These are phyloP conservation scores for Bos indicus DNA, from an alignment of 2,113 vertebrate species.

Conservation along the genomic window DNA sequence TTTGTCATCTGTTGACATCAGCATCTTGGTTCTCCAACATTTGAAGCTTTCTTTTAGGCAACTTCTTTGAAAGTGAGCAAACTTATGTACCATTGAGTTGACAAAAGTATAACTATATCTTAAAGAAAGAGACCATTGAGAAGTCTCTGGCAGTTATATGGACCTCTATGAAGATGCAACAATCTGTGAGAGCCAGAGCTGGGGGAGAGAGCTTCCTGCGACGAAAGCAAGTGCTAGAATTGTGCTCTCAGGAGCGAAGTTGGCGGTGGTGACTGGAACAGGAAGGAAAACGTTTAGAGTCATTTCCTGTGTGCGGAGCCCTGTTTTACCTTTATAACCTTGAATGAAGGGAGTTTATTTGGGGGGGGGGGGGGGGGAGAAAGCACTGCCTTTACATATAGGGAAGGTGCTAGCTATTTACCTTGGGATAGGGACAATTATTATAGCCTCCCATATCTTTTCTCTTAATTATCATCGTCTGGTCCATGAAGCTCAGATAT, in stretches of 20 bases:
- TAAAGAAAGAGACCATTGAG: neutral
- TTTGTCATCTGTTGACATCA: conserved; percentile 76
- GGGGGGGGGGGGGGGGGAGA: neutral
- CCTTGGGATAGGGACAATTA: neutral
- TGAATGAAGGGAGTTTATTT: neutral
- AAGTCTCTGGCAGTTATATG: neutral
- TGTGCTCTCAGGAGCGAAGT: neutral
- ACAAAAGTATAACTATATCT: conserved; percentile 11
- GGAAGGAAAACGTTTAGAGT: neutral
- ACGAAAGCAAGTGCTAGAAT: neutral
- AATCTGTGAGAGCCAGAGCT: neutral
- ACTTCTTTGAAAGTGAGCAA: conserved; percentile 46
- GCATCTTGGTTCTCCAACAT: conserved; percentile 61
- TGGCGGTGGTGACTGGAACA: neutral
- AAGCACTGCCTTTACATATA: neutral
- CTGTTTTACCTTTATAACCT: neutral
- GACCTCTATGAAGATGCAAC: neutral
- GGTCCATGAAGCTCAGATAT: neutral
- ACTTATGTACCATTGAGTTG: neutral
- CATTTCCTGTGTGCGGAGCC: neutral
- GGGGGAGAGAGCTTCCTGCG: neutral
- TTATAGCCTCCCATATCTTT: neutral
- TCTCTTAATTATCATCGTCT: neutral
- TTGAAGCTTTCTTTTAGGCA: conserved; percentile 60
- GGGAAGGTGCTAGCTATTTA: neutral